Conservation (phyloP, 2,888 invertebrate genomes). For the Holacanthella duospinosa region DNA sequence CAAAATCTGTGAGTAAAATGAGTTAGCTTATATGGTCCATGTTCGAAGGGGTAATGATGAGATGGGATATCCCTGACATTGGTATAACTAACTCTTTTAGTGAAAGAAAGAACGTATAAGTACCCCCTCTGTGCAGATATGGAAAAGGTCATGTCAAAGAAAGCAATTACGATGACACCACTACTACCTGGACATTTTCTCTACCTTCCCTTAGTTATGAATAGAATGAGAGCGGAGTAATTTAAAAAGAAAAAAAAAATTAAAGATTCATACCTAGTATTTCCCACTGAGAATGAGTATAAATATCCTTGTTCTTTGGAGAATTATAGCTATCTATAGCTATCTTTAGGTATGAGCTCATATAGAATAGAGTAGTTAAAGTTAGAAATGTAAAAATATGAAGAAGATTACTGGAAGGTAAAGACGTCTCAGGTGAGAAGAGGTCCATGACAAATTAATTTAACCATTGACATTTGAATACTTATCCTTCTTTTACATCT, state of each 20-base stretch:
- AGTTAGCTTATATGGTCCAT: too few relatives aligned
- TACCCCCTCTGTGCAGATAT: neutral
- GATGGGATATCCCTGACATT: neutral
- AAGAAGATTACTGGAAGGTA: neutral
- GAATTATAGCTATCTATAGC: neutral
- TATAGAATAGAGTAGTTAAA: neutral
- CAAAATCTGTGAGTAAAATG: too few relatives aligned
- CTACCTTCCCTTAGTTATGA: too few relatives aligned
- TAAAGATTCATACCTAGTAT: neutral
- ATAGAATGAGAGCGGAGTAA: too few relatives aligned
- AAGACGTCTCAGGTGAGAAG: slow-evolving; percentile 21
- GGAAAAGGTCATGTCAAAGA: neutral
- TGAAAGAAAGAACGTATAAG: neutral
- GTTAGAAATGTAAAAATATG: neutral
- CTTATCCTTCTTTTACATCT: slow-evolving; percentile 5
- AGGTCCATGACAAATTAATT: slow-evolving; percentile 34
- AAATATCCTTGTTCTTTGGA: neutral
- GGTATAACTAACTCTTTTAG: neutral
- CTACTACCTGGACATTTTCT: too few relatives aligned
- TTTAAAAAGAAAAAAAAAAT: too few relatives aligned
- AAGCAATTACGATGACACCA: neutral
- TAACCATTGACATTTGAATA: slow-evolving; percentile 33
- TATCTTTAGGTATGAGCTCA: neutral
- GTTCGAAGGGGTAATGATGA: neutral
- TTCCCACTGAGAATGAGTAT: neutral